These are phyloP conservation scores for Habroteleia sp. DNA, from an alignment of 2,888 invertebrate species.

Conservation along the genomic window DNA sequence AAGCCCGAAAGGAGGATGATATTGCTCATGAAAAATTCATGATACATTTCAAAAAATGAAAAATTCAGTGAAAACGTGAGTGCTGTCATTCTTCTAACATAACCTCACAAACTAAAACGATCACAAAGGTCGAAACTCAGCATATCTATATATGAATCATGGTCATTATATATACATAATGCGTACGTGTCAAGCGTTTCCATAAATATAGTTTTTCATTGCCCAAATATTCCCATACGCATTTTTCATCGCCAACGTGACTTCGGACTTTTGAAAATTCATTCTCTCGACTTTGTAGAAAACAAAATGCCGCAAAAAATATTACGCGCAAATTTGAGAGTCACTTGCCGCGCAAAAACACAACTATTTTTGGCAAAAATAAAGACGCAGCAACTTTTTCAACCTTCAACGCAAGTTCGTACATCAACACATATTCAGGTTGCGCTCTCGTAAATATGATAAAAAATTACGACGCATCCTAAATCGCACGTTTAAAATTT, in stretches of 20 bases:
- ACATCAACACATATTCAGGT: slow-evolving; percentile 13
- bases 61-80: slow-evolving; percentile 16
- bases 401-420: slow-evolving; percentile 8
- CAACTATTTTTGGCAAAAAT: slow-evolving; percentile 12
- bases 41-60: slow-evolving; percentile 10
- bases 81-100: slow-evolving; percentile 26
- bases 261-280: no score
- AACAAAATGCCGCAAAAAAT: no score
- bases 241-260: no score
- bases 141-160: slow-evolving; percentile 22
- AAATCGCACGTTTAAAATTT: slow-evolving; percentile 43
- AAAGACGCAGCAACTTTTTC: background rate
- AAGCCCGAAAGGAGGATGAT: slow-evolving; percentile 1
- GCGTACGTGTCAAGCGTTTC: slow-evolving; percentile 1
- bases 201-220: slow-evolving; percentile 20
- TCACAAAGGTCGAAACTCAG: slow-evolving; percentile 13
- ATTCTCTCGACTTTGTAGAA: no score
- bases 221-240: no score
- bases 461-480: slow-evolving; percentile 51
- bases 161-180: slow-evolving; percentile 4
- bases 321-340: no score
- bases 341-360: background rate
- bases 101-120: slow-evolving; percentile 9
- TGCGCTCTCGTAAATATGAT: slow-evolving; percentile 32
- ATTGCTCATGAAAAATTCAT: slow-evolving; percentile 32